Evolutionary conservation across 2,113 vertebrate genomes (phyloP).

Genomic region (Eptatretus burgeri): DNA sequence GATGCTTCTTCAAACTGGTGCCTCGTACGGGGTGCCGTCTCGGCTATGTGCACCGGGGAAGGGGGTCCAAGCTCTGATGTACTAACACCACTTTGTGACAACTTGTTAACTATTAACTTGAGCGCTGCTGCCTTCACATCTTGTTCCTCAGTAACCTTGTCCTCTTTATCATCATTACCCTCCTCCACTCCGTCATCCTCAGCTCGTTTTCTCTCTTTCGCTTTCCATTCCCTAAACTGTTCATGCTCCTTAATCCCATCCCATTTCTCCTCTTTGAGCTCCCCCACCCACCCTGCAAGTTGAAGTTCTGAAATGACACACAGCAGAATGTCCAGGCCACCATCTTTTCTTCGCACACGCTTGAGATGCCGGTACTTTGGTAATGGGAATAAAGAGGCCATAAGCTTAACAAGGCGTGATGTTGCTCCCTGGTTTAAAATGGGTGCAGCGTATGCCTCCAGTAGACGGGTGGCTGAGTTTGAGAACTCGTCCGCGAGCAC

Average conservation of each 20-base stretch:
- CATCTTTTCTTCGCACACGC: constrained; percentile 24
- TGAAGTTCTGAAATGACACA: constrained; percentile 18
- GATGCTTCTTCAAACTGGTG: constrained; percentile 34
- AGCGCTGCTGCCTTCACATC: no score
- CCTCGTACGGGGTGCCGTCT: constrained; percentile 25
- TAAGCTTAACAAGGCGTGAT: constrained; percentile 24
- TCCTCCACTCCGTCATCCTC: constrained; percentile 6
- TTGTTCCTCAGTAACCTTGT: no score
- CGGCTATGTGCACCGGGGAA: constrained; percentile 28
- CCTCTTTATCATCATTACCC: no score
- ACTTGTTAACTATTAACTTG: no score
- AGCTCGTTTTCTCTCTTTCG: constrained; percentile 9
- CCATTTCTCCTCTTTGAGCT: not conserved
- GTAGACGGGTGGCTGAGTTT: constrained; percentile 15
- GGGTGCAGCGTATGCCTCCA: constrained; percentile 27
- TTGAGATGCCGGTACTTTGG: constrained; percentile 28
- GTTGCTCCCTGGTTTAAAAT: constrained; percentile 33
- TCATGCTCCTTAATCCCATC: accelerated
- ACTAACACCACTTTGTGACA: no score
- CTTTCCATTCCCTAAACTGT: constrained; percentile 17
- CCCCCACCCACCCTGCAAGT: no score
- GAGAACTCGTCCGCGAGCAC: constrained; percentile 37
- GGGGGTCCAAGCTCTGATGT: constrained; percentile 23
- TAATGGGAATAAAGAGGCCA: constrained; percentile 21
- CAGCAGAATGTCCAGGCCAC: constrained; percentile 29